phyloP scores from a whole-genome alignment of 2,113 vertebrate genomes.

The Fulica atra region DNA sequence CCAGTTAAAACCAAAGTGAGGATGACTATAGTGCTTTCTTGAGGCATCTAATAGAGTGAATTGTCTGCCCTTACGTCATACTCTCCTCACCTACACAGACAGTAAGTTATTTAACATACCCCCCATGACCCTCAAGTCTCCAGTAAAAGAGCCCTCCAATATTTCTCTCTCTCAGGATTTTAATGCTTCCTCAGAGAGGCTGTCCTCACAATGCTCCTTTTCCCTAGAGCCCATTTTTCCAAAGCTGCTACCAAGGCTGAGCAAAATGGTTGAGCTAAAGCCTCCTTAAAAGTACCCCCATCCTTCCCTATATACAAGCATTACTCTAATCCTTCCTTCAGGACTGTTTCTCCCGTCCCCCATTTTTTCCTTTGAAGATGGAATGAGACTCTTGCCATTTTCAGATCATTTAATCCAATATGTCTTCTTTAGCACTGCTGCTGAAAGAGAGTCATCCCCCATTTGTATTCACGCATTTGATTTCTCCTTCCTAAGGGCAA shows the following conservation, averaged over 20 bases:
- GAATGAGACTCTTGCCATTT: not conserved
- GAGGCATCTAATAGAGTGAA: not conserved
- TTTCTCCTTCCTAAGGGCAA: conserved; percentile 6
- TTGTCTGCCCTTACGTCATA: not conserved
- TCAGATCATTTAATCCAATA: not conserved
- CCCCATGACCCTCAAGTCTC: no score
- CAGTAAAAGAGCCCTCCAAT: not conserved
- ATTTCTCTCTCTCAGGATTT: not conserved
- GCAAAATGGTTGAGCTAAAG: not conserved
- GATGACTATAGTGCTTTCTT: not conserved
- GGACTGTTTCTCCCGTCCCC: not conserved
- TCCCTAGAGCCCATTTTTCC: not conserved
- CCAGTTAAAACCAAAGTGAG: not conserved
- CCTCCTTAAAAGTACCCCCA: not conserved
- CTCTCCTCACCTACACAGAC: not conserved
- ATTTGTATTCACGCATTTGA: not conserved
- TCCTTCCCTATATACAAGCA: not conserved
- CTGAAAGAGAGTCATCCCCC: not conserved
- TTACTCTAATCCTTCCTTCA: not conserved
- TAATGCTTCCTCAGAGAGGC: not conserved
- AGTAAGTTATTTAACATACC: not conserved
- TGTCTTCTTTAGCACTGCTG: not conserved
- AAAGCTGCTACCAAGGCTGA: not conserved
- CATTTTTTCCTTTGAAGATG: not conserved
- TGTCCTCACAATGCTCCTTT: not conserved